Evolutionary conservation across 2,113 vertebrate species (phyloP), one percentile per base, ranked within the genome.

Genomic region (Echinops telfairi): DNA sequence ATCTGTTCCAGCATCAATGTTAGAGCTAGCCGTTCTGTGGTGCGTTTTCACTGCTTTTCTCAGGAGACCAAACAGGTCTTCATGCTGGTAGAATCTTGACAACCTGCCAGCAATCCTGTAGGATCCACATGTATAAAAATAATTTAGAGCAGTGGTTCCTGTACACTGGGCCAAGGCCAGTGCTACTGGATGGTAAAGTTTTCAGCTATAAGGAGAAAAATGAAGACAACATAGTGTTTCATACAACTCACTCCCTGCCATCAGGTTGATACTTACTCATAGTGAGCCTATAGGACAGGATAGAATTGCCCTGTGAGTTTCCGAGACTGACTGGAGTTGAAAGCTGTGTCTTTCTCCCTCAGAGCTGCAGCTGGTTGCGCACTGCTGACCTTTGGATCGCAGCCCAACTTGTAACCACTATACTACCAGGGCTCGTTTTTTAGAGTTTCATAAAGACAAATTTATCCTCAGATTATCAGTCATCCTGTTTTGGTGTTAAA

Each of bases 11-110:
- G 38, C 33, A 15, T 89, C 43, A 94, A 47, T 57, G n/a, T 95
- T 14, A 86, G 92, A 88, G 80, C 15, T 27, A 88, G 2, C 36
- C 22, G 4, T 89, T 64, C 16, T 60, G 31, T 94, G 47, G 19
- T 86, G 43, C 66, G 58, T 91, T 96, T 88, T 93, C 83, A 76
- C 58, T 96, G 57, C 23, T 94, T 93, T 38, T 83, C 4, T 93
- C 22, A 88, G 70, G 58, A 81, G 31, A 12, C 22, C 76, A 86
- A 62, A 84, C 11, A 90, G 20, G 31, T 80, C 87, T 94, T 86
- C n/a, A 83, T 80, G 68, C 31, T 93, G 33, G 64, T 92, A 23
- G 77, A 92, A 86, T 11, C 53, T 75, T 87, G 79, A 81, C 62
- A 92, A 5, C 64, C 31, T 94, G 33, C n/a, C 23, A 81, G 64